A percentile compares a stretch with the other conserved stretches of the same genome.
phyloP scores from a whole-genome alignment of 2,113 vertebrate genomes.

The Saguinus midas region DNA sequence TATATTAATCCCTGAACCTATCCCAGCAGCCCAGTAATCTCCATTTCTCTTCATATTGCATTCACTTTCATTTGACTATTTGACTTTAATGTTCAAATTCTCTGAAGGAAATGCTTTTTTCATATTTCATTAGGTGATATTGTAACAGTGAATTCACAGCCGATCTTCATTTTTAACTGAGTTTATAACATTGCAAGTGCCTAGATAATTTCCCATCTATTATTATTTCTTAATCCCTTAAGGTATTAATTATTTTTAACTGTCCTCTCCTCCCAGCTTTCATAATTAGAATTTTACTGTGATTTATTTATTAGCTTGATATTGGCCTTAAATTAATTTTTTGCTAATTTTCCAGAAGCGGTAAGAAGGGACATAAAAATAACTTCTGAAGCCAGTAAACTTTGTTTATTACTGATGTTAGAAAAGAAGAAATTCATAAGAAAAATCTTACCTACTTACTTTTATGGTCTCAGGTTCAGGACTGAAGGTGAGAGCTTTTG shows the following conservation, averaged over 20 bases:
- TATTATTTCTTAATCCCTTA: not conserved
- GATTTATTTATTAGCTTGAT: not conserved
- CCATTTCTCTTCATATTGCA: not conserved
- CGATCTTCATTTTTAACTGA: not conserved
- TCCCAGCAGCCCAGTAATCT: not conserved
- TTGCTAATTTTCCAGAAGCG: not conserved
- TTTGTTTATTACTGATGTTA: not conserved
- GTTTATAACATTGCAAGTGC: not conserved
- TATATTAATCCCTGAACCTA: not conserved
- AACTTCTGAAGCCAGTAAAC: not conserved
- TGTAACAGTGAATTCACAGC: not conserved
- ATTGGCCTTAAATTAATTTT: not conserved
- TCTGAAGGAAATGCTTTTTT: not conserved
- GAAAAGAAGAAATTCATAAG: not conserved
- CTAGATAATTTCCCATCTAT: not conserved
- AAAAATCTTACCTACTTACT: not conserved
- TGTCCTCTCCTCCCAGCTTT: not conserved
- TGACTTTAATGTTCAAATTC: constrained; percentile 3
- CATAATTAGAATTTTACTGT: not conserved
- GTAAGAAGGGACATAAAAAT: not conserved
- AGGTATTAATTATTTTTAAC: constrained; percentile 17
- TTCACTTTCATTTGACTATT: not conserved
- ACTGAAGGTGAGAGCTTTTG: not conserved
- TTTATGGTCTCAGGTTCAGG: not conserved
- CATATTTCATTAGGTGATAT: not conserved